Base-by-base conservation (phyloP, 1,140 invertebrate genomes). In the Archegozetes longisetosus region DNA sequence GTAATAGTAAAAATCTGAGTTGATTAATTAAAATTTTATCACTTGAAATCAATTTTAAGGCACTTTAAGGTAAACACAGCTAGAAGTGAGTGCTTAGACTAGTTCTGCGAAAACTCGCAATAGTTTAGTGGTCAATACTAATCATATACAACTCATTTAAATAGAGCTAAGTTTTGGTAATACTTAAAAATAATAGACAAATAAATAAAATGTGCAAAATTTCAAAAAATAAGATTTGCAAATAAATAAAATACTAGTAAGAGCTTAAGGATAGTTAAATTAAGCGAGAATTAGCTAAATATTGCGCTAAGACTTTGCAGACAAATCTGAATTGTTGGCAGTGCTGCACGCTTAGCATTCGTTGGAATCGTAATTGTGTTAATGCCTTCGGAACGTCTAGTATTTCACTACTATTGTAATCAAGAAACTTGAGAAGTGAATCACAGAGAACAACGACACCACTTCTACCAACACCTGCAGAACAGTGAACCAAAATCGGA, bases 391-490 rank as follows among this genome's bases (percentile, higher is more conserved):
- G 81, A 56, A 98, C 84, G 72, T 98, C 90, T 12, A 88, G 83
- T 50, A 81, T 85, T 62, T 86, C 85, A 54, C 84, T 27, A 40
- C 17, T 20, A 28, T 58, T 84, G 69, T 93, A 88, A 69, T 90
- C 85, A 65, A 97, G 75, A 55, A 88, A 81, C 63, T 83, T 82
- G 74, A 93, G 87, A 75, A 88, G 90, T 68, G 94, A 94, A 72
- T 98, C 93, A 70, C 96, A 78, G 48, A 91, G 93, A 66, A 91
- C 89, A 72, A 98, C 90, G 51, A 92, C 95, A 92, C 92, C 93
- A 75, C 93, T 96, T 66, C 94, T 78, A 49, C 94, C 93, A 67
- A 97, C 95, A 17, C 93, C 94, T 57, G 93, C 92, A 69, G 88
- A 92, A 72, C 92, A 96, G 71, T 96, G 92, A 28, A 96, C 88